These are phyloP conservation scores for Halictus quadricinctus DNA, from an alignment of 2,888 invertebrate species.

Conservation along the genomic window DNA sequence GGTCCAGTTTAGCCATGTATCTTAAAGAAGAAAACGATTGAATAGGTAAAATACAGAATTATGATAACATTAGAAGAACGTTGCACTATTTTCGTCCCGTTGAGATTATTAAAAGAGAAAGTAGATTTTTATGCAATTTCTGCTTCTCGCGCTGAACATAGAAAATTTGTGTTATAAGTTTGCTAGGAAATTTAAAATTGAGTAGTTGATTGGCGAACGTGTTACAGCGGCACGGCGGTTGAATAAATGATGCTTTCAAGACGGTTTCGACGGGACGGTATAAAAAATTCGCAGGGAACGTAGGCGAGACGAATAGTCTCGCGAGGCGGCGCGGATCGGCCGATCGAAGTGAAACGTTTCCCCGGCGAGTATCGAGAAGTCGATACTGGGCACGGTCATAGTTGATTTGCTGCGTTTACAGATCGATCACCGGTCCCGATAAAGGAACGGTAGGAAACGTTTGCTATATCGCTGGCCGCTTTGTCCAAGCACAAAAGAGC, in stretches of 20 bases:
- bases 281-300: background rate
- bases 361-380: background rate
- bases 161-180: background rate
- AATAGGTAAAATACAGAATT: too few species aligned
- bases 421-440: constrained; percentile 48
- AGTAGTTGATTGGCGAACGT: background rate
- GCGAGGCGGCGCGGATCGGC: background rate
- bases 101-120: background rate
- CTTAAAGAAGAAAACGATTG: too few species aligned
- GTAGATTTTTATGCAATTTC: background rate
- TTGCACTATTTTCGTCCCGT: too few species aligned
- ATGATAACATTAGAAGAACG: too few species aligned
- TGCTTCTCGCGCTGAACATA: too few species aligned
- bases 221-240: constrained; percentile 1
- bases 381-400: constrained; percentile 20
- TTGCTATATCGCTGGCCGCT: constrained; percentile 41
- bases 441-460: constrained; percentile 44
- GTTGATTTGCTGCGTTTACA: constrained; percentile 46
- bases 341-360: constrained; percentile 5
- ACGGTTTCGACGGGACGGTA: background rate
- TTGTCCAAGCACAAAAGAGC: constrained; percentile 49
- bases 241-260: background rate
- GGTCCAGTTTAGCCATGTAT: too few species aligned
- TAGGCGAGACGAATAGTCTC: background rate
- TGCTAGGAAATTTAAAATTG: background rate